Evolutionary conservation across 2,113 vertebrate species (phyloP).

Genomic region (Raja brachyura): DNA sequence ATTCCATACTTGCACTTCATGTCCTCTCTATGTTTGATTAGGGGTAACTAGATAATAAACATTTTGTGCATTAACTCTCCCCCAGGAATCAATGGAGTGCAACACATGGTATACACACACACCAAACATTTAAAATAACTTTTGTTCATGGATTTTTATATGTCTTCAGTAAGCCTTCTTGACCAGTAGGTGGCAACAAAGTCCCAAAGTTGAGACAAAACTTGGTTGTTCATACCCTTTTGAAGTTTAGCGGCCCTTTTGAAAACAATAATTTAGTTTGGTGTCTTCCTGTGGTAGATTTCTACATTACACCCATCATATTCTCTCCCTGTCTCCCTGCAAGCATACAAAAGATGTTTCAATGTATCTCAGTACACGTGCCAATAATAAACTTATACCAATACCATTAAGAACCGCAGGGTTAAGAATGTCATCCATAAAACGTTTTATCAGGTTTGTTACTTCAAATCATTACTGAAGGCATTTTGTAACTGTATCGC

Average conservation of each 20-base stretch:
- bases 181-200: constrained; percentile 26
- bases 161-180: not conserved
- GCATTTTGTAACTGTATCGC: not conserved
- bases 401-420: not conserved
- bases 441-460: not conserved
- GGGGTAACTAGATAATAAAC: not conserved
- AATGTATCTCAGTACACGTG: too few species aligned
- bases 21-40: not conserved
- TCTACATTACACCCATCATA: not conserved
- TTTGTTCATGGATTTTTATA: too few species aligned
- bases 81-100: not conserved
- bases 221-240: not conserved
- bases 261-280: not conserved
- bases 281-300: not conserved
- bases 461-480: not conserved
- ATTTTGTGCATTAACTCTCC: not conserved
- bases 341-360: too few species aligned
- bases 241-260: not conserved
- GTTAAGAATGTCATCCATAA: not conserved
- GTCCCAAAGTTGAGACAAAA: not conserved
- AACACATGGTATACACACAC: too few species aligned
- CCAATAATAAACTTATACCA: too few species aligned
- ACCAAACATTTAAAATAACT: too few species aligned
- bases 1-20: not conserved
- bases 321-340: not conserved